These are phyloP conservation scores for Drosophila ananassae DNA, from an alignment of 1,140 invertebrate species.

Conservation along the genomic window DNA sequence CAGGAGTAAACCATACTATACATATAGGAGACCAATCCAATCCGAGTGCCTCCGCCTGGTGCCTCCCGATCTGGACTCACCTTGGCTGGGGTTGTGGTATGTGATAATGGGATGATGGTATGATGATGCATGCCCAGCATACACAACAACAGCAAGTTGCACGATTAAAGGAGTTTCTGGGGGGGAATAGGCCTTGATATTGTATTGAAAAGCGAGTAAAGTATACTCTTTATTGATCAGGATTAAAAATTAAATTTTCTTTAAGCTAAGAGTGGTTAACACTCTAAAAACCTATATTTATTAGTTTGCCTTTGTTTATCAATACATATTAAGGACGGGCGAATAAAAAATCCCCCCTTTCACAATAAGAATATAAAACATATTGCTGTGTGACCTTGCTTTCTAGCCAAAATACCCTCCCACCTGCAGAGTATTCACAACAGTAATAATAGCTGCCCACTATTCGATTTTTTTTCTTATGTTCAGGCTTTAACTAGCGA, in stretches of 20 bases:
- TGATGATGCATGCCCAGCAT: conserved; percentile 81
- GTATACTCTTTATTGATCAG: conserved; percentile 34
- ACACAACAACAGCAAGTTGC: conserved; percentile 71
- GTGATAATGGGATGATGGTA: conserved; percentile 83
- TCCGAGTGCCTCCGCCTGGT: conserved; percentile 26
- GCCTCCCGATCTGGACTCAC: conserved; percentile 16
- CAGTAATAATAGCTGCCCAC: conserved; percentile 73
- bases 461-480: conserved; percentile 52
- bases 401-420: background rate
- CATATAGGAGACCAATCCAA: conserved; percentile 14
- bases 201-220: background rate
- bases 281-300: no score
- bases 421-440: conserved; percentile 56
- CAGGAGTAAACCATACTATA: background rate
- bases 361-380: background rate
- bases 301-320: no score
- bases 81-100: conserved; percentile 63
- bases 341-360: background rate
- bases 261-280: no score
- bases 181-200: background rate
- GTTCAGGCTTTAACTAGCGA: conserved; percentile 49
- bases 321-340: no score
- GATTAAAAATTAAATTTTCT: no score
- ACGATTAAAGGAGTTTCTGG: conserved; percentile 18
- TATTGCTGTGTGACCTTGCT: background rate